Conservation (phyloP, 2,888 invertebrate genomes). For the Monopis laevigella region DNA sequence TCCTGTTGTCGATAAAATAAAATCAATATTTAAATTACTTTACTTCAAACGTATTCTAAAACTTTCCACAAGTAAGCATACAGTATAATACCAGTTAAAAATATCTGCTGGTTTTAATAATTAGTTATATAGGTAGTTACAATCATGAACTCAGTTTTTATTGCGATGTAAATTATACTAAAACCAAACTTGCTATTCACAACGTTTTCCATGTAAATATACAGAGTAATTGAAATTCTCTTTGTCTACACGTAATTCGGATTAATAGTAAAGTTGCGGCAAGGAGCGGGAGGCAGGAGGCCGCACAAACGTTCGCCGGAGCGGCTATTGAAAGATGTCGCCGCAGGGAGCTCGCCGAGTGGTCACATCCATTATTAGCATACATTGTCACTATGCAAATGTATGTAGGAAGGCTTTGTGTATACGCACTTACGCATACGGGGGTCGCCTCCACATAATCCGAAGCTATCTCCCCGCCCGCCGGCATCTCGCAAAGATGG, state of each 20-base stretch:
- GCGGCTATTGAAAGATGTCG: slow-evolving; percentile 57
- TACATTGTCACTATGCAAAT: slow-evolving; percentile 67
- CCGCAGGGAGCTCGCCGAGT: slow-evolving; percentile 48
- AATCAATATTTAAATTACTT: too few relatives aligned
- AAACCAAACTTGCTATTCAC: too few relatives aligned
- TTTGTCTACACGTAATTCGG: slow-evolving; percentile 6
- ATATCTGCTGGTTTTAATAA: too few relatives aligned
- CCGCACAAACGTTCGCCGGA: slow-evolving; percentile 27
- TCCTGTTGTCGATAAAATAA: neutral
- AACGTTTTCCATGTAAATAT: neutral
- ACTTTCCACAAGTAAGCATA: too few relatives aligned
- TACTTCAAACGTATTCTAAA: too few relatives aligned
- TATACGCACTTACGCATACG: slow-evolving; percentile 64
- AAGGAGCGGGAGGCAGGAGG: slow-evolving; percentile 20
- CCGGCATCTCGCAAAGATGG: slow-evolving; percentile 54
- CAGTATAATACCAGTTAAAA: too few relatives aligned
- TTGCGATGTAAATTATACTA: too few relatives aligned
- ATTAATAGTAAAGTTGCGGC: neutral
- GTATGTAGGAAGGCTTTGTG: slow-evolving; percentile 64
- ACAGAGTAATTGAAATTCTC: slow-evolving; percentile 4
- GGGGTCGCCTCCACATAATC: slow-evolving; percentile 56
- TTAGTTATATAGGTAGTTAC: too few relatives aligned
- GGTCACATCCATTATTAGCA: slow-evolving; percentile 67
- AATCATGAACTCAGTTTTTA: too few relatives aligned
- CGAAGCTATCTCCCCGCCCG: slow-evolving; percentile 45